A percentile compares a stretch with the other conserved stretches of the same genome.
phyloP scores from a whole-genome alignment of 2,888 invertebrate species.

The Carterocephalus palaemon region DNA sequence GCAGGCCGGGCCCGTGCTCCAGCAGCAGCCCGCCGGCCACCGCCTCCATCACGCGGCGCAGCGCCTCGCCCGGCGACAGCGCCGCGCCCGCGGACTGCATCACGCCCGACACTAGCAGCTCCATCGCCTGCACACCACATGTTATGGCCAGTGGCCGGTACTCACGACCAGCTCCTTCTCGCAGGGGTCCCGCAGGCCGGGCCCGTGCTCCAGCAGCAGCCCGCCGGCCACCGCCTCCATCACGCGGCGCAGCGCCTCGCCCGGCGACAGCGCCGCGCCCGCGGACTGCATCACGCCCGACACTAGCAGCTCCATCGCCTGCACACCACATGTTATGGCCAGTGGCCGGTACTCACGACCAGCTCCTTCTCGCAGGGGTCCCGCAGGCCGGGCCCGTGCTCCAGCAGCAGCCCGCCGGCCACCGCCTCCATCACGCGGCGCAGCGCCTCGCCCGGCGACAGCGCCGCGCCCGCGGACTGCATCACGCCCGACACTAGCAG shows the following conservation, averaged over 20 bases:
- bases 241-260: slow-evolving; percentile 95
- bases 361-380: too few species aligned
- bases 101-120: slow-evolving; percentile 96
- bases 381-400: too few species aligned
- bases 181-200: slow-evolving; percentile 97
- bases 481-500: too few species aligned
- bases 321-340: slow-evolving; percentile 26
- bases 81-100: slow-evolving; percentile 91
- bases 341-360: too few species aligned
- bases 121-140: slow-evolving; percentile 86
- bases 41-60: slow-evolving; percentile 96
- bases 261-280: slow-evolving; percentile 90
- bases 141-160: too few species aligned
- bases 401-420: too few species aligned
- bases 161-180: slow-evolving; percentile 90
- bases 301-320: slow-evolving; percentile 97
- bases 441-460: too few species aligned
- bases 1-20: slow-evolving; percentile 93
- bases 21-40: slow-evolving; percentile 95
- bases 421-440: too few species aligned
- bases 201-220: slow-evolving; percentile 91
- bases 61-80: slow-evolving; percentile 95
- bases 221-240: slow-evolving; percentile 98
- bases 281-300: slow-evolving; percentile 96
- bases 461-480: too few species aligned